These are phyloP conservation scores for Macaria liturata DNA, from an alignment of 2,888 invertebrate genomes.

Conservation along the genomic window DNA sequence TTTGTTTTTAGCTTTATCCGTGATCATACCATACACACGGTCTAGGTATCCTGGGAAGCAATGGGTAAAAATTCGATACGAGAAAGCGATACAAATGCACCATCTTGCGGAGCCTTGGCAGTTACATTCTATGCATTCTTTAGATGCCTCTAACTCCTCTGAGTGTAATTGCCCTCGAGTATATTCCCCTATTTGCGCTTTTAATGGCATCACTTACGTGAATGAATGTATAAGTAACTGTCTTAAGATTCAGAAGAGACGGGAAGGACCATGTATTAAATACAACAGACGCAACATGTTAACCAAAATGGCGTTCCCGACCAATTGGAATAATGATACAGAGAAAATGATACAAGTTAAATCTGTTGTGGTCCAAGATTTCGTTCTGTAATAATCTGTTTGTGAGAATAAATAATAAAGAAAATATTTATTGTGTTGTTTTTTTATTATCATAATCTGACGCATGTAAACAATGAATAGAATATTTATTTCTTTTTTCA, in stretches of 20 bases:
- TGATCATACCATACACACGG: no score
- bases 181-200: conserved; percentile 42
- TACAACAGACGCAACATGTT: conserved; percentile 38
- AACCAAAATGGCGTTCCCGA: background rate
- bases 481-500: no score
- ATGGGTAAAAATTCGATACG: background rate
- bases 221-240: conserved; percentile 43
- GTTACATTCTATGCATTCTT: conserved; percentile 24
- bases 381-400: background rate
- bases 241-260: conserved; percentile 14
- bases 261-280: conserved; percentile 44
- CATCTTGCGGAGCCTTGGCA: conserved; percentile 12
- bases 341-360: background rate
- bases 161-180: conserved; percentile 39
- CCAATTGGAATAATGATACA: conserved; percentile 5
- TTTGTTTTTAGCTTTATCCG: no score
- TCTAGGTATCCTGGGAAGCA: no score
- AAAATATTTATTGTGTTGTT: no score
- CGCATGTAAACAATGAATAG: no score
- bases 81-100: background rate
- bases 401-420: no score
- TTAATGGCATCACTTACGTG: conserved; percentile 37
- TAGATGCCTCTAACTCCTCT: conserved; percentile 22
- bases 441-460: no score
- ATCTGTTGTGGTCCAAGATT: background rate